Evolutionary conservation across 2,888 invertebrate species (phyloP).

Genomic region (Tinea trinotella): DNA sequence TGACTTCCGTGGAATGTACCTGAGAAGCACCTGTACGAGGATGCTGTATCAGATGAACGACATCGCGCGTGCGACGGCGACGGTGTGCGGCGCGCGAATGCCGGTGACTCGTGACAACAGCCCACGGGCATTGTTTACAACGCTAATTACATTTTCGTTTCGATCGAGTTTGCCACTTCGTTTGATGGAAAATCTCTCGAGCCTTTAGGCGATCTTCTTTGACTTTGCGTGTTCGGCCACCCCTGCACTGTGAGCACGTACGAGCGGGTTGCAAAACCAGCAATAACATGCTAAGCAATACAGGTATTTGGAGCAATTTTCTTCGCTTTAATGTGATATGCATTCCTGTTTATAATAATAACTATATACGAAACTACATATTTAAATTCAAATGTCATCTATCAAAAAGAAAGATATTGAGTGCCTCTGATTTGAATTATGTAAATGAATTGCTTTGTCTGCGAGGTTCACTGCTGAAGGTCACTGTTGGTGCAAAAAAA

Average conservation of each 20-base stretch:
- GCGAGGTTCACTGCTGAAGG: slow-evolving; percentile 22
- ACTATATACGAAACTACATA: no score
- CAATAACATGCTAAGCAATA: neutral
- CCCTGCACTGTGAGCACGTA: neutral
- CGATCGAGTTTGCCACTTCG: slow-evolving; percentile 57
- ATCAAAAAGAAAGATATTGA: no score
- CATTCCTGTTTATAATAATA: neutral
- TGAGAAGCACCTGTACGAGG: slow-evolving; percentile 12
- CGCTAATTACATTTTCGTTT: slow-evolving; percentile 66
- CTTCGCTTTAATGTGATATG: no score
- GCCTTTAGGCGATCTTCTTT: slow-evolving; percentile 4
- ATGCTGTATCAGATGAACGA: slow-evolving; percentile 9
- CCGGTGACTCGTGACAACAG: slow-evolving; percentile 32
- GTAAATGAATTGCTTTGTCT: slow-evolving; percentile 24
- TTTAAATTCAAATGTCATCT: no score
- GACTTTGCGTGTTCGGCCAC: neutral
- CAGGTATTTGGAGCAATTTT: no score
- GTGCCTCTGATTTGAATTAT: slow-evolving; percentile 27
- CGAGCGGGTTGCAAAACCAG: neutral
- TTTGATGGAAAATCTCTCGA: slow-evolving; percentile 1
- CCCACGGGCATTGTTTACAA: slow-evolving; percentile 61
- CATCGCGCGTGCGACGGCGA: slow-evolving; percentile 49
- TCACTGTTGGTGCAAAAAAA: slow-evolving; percentile 5
- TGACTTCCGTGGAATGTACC: slow-evolving; percentile 9
- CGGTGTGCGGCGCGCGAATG: slow-evolving; percentile 63